These are phyloP conservation scores for Nematolebias whitei DNA, from an alignment of 2,113 vertebrate species.

Conservation along the genomic window DNA sequence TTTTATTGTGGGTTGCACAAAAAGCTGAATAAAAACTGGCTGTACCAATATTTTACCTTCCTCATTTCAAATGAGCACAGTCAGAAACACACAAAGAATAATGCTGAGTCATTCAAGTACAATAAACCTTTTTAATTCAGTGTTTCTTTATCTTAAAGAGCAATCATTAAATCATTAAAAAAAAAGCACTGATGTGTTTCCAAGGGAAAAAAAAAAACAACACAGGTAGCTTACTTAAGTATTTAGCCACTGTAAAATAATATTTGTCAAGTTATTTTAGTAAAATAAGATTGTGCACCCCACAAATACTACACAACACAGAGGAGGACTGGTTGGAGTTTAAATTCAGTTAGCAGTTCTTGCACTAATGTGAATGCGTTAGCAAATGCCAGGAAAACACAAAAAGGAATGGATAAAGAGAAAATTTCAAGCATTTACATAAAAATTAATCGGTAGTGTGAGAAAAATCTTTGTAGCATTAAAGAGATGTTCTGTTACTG, in stretches of 20 bases:
- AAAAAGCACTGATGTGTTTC: no score
- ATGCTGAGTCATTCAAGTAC: slow-evolving; percentile 14
- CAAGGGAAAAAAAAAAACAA: no score
- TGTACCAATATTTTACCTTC: neutral
- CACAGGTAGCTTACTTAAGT: no score
- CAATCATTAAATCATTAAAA: neutral
- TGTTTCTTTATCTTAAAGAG: neutral
- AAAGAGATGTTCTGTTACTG: neutral
- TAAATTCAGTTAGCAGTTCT: no score
- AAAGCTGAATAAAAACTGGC: slow-evolving; percentile 22
- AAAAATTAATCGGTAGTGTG: neutral
- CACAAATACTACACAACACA: no score
- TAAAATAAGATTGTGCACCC: neutral
- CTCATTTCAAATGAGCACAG: neutral
- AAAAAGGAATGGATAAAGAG: no score
- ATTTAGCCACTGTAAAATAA: no score
- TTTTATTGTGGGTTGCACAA: slow-evolving; percentile 14
- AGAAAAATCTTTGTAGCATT: neutral
- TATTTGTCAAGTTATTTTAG: neutral
- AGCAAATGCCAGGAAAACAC: no score
- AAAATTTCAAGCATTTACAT: no score
- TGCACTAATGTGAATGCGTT: no score
- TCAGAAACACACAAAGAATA: slow-evolving; percentile 3
- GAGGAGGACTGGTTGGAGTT: no score
- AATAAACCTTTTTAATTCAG: slow-evolving; percentile 8